Conservation (phyloP, 2,888 invertebrate genomes). For the Eupithecia insigniata region DNA sequence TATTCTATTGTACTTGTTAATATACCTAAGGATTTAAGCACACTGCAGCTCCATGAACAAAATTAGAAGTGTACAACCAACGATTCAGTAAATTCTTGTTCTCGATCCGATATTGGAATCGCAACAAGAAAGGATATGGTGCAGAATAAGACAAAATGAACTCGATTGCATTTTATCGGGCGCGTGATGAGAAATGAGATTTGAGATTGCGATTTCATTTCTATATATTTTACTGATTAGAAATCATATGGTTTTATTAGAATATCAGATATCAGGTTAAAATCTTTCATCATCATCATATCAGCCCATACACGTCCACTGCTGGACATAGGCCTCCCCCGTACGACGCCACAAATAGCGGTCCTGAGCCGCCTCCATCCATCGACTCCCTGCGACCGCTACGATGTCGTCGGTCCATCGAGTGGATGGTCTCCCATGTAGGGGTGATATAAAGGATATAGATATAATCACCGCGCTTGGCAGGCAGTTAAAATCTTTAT, state of each 20-base stretch:
- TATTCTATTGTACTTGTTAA: not conserved
- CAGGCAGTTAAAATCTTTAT: too few relatives aligned
- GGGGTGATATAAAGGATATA: too few relatives aligned
- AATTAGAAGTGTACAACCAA: not conserved
- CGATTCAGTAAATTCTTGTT: not conserved
- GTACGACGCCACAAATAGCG: too few relatives aligned
- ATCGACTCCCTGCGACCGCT: too few relatives aligned
- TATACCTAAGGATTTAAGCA: not conserved
- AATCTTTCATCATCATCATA: too few relatives aligned
- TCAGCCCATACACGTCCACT: too few relatives aligned
- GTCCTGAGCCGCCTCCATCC: too few relatives aligned
- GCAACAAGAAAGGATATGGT: constrained; percentile 7
- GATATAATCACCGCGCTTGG: too few relatives aligned
- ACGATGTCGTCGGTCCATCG: too few relatives aligned
- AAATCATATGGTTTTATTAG: not conserved
- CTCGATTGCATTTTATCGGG: not conserved
- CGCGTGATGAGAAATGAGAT: not conserved
- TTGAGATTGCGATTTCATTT: not conserved
- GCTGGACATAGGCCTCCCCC: too few relatives aligned
- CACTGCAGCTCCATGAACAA: not conserved
- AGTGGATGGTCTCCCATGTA: too few relatives aligned
- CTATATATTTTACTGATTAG: not conserved
- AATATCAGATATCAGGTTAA: too few relatives aligned
- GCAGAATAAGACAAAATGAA: not conserved
- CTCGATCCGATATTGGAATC: constrained; percentile 8